Conservation (phyloP, 1,140 invertebrate species). For the Myzus persicae region DNA sequence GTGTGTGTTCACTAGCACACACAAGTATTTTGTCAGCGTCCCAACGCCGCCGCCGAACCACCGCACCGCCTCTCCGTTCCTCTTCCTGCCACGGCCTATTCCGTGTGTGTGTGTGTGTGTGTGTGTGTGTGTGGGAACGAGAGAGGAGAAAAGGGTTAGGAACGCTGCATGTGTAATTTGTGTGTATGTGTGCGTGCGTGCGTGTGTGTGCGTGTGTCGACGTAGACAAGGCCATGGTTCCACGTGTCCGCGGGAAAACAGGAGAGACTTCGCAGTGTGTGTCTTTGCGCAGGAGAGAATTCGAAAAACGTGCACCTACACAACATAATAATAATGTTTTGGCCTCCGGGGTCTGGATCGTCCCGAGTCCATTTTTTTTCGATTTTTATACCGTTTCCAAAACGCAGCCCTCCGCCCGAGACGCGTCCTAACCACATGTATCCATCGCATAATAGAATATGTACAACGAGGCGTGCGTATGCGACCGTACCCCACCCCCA, state of each 20-base stretch:
- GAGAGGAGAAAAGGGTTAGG: constrained; percentile 42
- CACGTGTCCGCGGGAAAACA: constrained; percentile 40
- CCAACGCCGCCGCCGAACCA: constrained; percentile 10
- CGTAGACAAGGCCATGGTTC: constrained; percentile 24
- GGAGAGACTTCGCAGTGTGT: not conserved
- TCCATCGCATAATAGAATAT: too few species aligned
- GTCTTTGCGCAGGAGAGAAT: not conserved
- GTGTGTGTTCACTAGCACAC: not conserved
- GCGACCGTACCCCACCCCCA: not conserved
- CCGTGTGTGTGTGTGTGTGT: too few species aligned
- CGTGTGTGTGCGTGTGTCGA: not conserved
- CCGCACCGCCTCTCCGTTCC: not conserved
- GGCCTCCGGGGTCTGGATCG: not conserved
- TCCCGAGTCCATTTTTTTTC: not conserved
- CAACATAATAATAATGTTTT: not conserved
- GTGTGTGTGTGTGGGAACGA: constrained; percentile 35
- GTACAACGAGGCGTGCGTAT: not conserved
- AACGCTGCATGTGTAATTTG: not conserved
- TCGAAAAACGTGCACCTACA: not conserved
- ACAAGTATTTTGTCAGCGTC: constrained; percentile 55
- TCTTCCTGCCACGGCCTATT: not conserved
- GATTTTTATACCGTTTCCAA: not conserved
- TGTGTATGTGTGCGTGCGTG: not conserved
- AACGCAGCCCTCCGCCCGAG: too few species aligned
- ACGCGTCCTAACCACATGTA: too few species aligned